Evolutionary conservation across 2,888 invertebrate species (phyloP), one percentile per base, ranked within the genome.

Genomic region (Euspilapteryx auroguttella): DNA sequence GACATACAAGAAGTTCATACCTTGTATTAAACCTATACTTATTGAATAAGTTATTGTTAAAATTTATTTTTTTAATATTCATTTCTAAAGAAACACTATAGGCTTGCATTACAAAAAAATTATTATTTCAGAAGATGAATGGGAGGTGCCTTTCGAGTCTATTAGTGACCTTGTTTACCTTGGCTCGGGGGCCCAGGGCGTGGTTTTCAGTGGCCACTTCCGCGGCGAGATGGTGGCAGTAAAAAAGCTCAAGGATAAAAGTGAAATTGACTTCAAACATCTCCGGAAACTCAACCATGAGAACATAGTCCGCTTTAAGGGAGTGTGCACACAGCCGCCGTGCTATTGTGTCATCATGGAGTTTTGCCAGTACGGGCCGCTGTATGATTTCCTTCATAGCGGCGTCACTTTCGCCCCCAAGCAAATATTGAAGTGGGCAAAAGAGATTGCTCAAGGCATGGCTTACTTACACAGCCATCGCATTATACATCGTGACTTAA

Each of bases 271-370:
- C 50, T 94, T 97, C 36, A 85, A 86, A 47, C 94, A 96, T 63
- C 78, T 98, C 36, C 76, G 91, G 32, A 92, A 94, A 64, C 80
- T 98, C 31, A 90, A 94, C 53, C 96, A 98, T 63, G 89, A 89
- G n/a, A 97, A 98, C 58, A 91, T 98, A 42, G 75, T 75, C 1
- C 51, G 59, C 1, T 94, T 94, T 61, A 86, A 82, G 55, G 99
- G 98, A 27, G 90, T 98, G 4, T 98, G 96, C 55, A 92, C 92
- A 1, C 87, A 90, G 52, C 83, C 91, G 4, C 94, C 95, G 1
- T 89, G 89, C 45, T 95, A 87, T 54, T 94, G 94, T 57, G 90
- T 99, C 39, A 85, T 99, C 30, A 99, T 99, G 99, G 99, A 99
- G 57, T 99, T 85, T 64, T 99, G 99, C 56, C 92, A 94, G 2